Conservation (phyloP, 2,797 vertebrate genomes). For the Pseudochromis fuscus region DNA sequence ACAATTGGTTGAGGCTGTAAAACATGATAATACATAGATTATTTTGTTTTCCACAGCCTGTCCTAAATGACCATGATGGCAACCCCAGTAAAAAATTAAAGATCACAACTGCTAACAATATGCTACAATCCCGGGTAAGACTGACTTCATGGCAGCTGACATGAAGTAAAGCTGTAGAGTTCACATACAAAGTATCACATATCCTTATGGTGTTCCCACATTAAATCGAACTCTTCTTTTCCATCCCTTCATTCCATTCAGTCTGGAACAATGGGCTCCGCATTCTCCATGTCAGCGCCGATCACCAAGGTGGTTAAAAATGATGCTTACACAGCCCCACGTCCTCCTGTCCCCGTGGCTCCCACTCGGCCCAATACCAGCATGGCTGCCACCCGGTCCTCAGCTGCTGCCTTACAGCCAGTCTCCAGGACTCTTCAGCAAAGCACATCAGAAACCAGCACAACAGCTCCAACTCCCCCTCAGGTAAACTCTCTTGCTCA, state of each 20-base stretch:
- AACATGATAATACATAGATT: not conserved
- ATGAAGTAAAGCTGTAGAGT: not conserved
- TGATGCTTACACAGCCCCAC: constrained; percentile 91
- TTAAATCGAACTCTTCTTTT: not conserved
- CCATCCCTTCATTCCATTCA: constrained; percentile 55
- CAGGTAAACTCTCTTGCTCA: constrained; percentile 59
- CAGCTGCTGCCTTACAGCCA: constrained; percentile 81
- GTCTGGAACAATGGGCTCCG: constrained; percentile 83
- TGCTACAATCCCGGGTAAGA: constrained; percentile 82
- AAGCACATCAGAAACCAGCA: constrained; percentile 63
- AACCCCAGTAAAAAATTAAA: constrained; percentile 91
- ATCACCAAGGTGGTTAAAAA: constrained; percentile 99
- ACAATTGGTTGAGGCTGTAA: not conserved
- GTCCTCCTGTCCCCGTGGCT: constrained; percentile 77
- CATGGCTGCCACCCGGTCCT: constrained; percentile 54
- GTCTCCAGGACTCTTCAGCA: constrained; percentile 93
- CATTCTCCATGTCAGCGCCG: constrained; percentile 89
- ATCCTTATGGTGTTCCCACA: not conserved
- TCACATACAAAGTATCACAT: not conserved
- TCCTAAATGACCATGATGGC: constrained; percentile 82
- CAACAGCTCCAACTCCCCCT: constrained; percentile 62
- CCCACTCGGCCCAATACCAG: constrained; percentile 73
- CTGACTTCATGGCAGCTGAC: not conserved
- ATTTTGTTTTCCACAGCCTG: constrained; percentile 62
- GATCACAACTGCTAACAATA: constrained; percentile 85